Base-by-base conservation (phyloP, 2,113 vertebrate genomes). In the Erythrolamprus reginae region DNA sequence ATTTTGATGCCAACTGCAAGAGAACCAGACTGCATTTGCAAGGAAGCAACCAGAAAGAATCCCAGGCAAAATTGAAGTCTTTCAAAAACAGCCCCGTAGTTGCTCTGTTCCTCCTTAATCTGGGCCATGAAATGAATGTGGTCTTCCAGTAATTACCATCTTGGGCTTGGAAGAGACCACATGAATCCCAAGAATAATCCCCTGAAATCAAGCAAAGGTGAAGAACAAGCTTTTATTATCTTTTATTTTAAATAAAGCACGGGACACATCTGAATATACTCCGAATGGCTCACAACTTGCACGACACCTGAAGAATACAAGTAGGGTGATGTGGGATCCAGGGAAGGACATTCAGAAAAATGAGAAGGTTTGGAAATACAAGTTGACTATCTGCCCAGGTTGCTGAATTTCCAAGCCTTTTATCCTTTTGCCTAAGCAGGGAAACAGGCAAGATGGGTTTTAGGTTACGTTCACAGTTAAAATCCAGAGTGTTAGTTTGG, bases 91-190 rank as follows among this genome's bases (percentile, higher is more conserved):
- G 70, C 84, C 89, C 52, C 91, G 0, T 0, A 83, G 87, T 61
- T 88, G n/a, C 65, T 77, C 58, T n/a, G 33, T 51, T 50, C 58
- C 56, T 28, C 82, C 45, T 93, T 90, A 45, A 93, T 84, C 90
- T 90, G 85, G 24, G 50, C 26, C n/a, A 8, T 82, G 90, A 92
- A 89, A 13, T 65, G 28, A 89, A 93, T 2, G 0, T 65, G 90
- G 89, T 82, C 45, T 86, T 84, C 56, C 89, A 89, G 82, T 82
- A 61, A 90, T 82, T 47, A 93, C 90, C 93, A 90, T 93, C 90
- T 17, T 4, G 53, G 10, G 53, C 56, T 88, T 0, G 53, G 0
- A 0, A 53, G 55, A 86, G 19, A n/a, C 48, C 28, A 47, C 7
- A 55, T 15, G 42, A 33, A 58, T n/a, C 56, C 3, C 10, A 93